Evolutionary conservation across 2,797 vertebrate species (phyloP), one percentile per base, ranked within the genome.

Genomic region (Tinamus major): DNA sequence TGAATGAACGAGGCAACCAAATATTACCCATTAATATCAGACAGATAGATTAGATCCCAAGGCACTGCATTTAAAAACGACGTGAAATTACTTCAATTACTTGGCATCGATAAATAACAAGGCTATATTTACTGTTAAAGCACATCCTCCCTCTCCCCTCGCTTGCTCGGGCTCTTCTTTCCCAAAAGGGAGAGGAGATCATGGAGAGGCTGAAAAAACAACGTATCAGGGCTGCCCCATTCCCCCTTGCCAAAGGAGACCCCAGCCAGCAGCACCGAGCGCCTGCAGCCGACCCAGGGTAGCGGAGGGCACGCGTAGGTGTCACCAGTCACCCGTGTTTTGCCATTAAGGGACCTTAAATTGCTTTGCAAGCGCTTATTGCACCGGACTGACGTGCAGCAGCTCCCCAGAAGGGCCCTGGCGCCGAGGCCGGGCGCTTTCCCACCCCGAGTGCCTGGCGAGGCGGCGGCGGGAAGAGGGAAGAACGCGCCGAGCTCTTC

Each of bases 21-120:
- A 97, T 96, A 95, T 96, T 96, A 96, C 89, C 96, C 96, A 97
- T 96, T 97, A 97, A 97, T 97, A 98, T 96, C 74, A 87, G 94
- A 91, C 95, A 96, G 94, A 97, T 96, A 96, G 96, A 97, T 97
- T 96, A 97, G 96, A 96, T 97, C 91, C 95, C 94, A 85, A 95
- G 97, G 94, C 87, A 15, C 89, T 93, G 92, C 93, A 41, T 94
- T 96, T 97, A 95, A 81, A 96, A 96, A 79, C 62, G 90, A 96
- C 95, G 87, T 96, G 96, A 95, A 96, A 97, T 97, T 95, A 94
- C 97, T 97, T 96, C 96, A 96, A 83, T 96, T 97, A 97, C 90
- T 97, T 96, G 86, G 94, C 92, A 92, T 90, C 97, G 96, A 97
- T 97, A 97, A 97, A 97, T 95, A 97, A 97, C 93, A 91, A 92